Evolutionary conservation across 2,888 invertebrate species (phyloP), one percentile per base, ranked within the genome.

Genomic region (Gisinianus flammeolus): DNA sequence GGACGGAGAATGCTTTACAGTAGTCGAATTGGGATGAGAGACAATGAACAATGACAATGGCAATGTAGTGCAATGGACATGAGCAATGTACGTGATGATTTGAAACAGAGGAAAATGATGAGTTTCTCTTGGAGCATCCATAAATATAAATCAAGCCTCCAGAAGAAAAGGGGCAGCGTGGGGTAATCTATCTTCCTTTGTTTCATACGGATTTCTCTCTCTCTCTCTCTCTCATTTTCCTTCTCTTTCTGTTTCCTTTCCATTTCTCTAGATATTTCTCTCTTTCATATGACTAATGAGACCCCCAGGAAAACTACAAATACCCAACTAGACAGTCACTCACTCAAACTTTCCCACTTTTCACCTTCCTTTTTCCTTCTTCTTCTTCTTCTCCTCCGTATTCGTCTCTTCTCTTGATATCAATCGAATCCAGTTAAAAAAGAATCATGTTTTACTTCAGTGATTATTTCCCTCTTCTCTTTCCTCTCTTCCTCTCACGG

Each of bases 181-280:
- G 10, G 64, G 56, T 71, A 71, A 71, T 71, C 71, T 71, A 52
- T 71, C 71, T 71, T 71, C 71, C 58, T 56, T 71, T 71, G 71
- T 71, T 58, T 58, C 71, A 71, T 71, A 30, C 71, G 10, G 31
- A 44, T 70, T 70, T 70, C 70, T 33, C 52, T 28, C 4, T 52
- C 30, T 30, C 28, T 56, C 35, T 33, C 22, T 35, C 1, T 69
- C 33, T 19, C 35, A 12, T 44, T n/a, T 6, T 33, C 33, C 44
- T 44, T 31, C 44, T 6, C 44, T 30, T 35, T 33, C 22, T 35
- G 35, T 44, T 22, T 33, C 33, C 69, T 44, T 31, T 33, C 22
- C 24, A 24, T 69, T 44, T 31, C 33, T 69, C 31, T 33, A 2
- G n/a, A 2, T 69, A 35, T 35, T 35, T 35, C 35, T 35, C 12